phyloP scores from a whole-genome alignment of 2,113 vertebrate genomes.

The rabbit (Oryctolagus cuniculus) region DNA sequence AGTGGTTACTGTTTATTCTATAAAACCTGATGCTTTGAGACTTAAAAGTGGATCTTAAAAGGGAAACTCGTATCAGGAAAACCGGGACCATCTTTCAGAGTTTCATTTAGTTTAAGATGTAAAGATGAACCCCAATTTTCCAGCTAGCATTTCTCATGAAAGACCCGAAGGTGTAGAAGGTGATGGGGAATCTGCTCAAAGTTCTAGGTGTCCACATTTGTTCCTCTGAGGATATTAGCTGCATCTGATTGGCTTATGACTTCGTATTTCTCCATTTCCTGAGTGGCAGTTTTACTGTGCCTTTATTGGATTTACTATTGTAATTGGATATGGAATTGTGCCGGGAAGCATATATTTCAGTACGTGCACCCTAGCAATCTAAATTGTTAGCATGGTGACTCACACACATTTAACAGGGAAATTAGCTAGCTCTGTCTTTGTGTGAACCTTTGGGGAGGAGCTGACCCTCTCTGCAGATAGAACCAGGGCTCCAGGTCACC shows the following conservation, averaged over 20 bases:
- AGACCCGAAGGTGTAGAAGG: slow-evolving; percentile 30
- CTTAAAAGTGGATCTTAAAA: slow-evolving; percentile 79
- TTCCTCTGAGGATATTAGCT: slow-evolving; percentile 48
- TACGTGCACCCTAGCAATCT: slow-evolving; percentile 70
- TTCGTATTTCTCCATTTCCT: slow-evolving; percentile 52
- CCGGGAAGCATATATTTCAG: slow-evolving; percentile 74
- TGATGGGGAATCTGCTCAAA: background rate
- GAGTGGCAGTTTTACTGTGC: slow-evolving; percentile 64
- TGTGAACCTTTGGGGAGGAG: slow-evolving; percentile 71
- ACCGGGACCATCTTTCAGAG: slow-evolving; percentile 74
- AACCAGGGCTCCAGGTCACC: slow-evolving; percentile 2
- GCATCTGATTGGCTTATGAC: slow-evolving; percentile 54
- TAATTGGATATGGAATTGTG: slow-evolving; percentile 79
- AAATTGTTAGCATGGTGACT: slow-evolving; percentile 71
- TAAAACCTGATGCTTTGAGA: slow-evolving; percentile 81
- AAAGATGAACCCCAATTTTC: slow-evolving; percentile 37
- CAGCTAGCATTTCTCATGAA: slow-evolving; percentile 37
- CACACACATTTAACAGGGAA: slow-evolving; percentile 70
- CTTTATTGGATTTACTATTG: slow-evolving; percentile 78
- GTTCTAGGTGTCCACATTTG: slow-evolving; percentile 1
- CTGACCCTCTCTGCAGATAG: background rate
- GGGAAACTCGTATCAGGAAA: slow-evolving; percentile 79
- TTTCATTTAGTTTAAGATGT: slow-evolving; percentile 79
- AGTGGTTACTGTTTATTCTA: slow-evolving; percentile 76
- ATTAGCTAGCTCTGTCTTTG: slow-evolving; percentile 69